Conservation (phyloP, 2,113 vertebrate species). For the Pongo abelii region DNA sequence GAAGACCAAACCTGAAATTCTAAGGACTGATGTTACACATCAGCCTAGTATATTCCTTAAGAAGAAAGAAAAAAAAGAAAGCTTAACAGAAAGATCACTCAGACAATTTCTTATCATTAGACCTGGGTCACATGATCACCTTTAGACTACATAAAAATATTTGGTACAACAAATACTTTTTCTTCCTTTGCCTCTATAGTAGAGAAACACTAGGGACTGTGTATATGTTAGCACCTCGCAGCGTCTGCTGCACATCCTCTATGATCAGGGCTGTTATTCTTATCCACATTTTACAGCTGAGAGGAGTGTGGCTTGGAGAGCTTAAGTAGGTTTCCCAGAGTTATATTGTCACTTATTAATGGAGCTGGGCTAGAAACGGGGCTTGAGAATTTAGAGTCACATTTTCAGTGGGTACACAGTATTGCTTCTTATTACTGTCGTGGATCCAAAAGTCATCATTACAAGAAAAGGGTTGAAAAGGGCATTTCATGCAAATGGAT, state of each 20-base stretch:
- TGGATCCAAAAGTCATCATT: neutral
- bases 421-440: neutral
- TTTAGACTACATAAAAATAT: neutral
- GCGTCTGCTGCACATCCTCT: neutral
- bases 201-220: neutral
- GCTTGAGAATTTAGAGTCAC: neutral
- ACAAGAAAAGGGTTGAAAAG: neutral
- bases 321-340: neutral
- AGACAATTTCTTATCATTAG: neutral
- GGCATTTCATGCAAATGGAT: too few relatives aligned
- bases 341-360: neutral
- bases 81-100: neutral
- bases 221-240: neutral
- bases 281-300: neutral
- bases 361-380: neutral
- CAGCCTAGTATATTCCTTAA: neutral
- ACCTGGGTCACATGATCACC: neutral
- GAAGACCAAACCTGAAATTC: neutral
- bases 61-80: neutral
- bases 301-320: neutral
- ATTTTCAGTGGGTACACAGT: neutral
- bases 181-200: neutral
- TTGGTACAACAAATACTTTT: neutral
- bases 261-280: neutral
- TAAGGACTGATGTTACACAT: neutral